A percentile compares a stretch with the other conserved stretches of the same genome.
Evolutionary conservation across 1,140 invertebrate genomes (phyloP).

Genomic region (Metopolophium dirhodum): DNA sequence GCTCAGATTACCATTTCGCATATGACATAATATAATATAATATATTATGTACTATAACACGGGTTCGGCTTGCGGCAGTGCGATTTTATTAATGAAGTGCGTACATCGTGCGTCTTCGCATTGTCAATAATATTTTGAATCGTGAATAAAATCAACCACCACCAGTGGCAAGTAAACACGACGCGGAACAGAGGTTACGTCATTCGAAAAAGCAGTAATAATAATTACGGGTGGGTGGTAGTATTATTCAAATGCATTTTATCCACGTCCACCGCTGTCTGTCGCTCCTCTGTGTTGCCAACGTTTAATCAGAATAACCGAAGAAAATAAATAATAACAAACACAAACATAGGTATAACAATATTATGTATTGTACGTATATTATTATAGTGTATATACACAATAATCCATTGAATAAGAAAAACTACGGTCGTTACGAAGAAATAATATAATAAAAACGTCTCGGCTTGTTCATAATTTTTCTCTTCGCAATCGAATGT

Average conservation of each 20-base stretch:
- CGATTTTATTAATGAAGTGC: background rate
- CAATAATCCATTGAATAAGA: background rate
- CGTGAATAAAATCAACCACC: background rate
- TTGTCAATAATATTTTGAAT: background rate
- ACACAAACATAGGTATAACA: background rate
- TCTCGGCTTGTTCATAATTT: background rate
- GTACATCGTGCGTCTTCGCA: background rate
- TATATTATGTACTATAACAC: no score
- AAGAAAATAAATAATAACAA: background rate
- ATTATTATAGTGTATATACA: background rate
- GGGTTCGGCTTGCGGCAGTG: no score
- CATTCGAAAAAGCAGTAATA: background rate
- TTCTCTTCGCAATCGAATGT: background rate
- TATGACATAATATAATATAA: no score
- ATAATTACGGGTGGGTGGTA: background rate
- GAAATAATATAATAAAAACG: background rate
- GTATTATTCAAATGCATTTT: conserved; percentile 46
- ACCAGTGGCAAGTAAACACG: background rate
- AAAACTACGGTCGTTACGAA: conserved; percentile 13
- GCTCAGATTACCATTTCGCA: background rate
- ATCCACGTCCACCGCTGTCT: background rate
- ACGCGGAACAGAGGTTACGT: background rate
- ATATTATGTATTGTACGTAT: background rate
- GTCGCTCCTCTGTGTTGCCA: background rate
- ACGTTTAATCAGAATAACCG: background rate